Evolutionary conservation across 2,113 vertebrate species (phyloP), one percentile per base, ranked within the genome.

Genomic region (Antigone vipio): DNA sequence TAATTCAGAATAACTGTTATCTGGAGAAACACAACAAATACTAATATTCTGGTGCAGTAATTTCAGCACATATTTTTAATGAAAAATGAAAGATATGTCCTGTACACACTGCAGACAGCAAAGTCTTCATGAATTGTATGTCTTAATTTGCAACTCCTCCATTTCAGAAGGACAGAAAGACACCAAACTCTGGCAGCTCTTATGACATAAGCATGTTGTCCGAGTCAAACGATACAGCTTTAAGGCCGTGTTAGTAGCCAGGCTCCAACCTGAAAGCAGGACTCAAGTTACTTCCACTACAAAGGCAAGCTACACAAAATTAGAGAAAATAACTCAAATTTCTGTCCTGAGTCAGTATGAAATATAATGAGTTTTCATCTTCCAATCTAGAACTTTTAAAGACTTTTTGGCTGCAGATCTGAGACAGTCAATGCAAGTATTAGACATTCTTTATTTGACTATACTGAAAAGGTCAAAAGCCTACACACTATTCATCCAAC

Each of bases 401-500:
- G 40, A 64, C 30, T 52, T 77, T 47, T 82, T 92, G 68, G 68
- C 79, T 12, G 18, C 1, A 4, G 29, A 88, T 69, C 24, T 2
- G 3, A 91, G 45, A 83, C 26, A 91, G 80, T 38, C 38, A 75
- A 55, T 35, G 45, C 49, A 90, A 93, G 74, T 56, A 78, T 73
- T 85, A 88, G 79, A 85, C 71, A 38, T 82, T 76, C 87, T 75
- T 95, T 95, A 91, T 80, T 74, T 82, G 53, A 82, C 69, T 85
- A 59, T 23, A 75, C 16, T 27, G 64, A 67, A 94, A 94, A 92
- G 38, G 80, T 84, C 69, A 94, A 89, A 95, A 81, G 27, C 68
- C 73, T 74, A 80, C 71, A 56, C 1, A 0, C 11, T 71, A 29
- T 89, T 72, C 80, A 76, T 34, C 24, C 62, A 77, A 52, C 27